Conservation (phyloP, 37 sponge, comb jelly and placozoan genomes). For the Theonella swinhoei region DNA sequence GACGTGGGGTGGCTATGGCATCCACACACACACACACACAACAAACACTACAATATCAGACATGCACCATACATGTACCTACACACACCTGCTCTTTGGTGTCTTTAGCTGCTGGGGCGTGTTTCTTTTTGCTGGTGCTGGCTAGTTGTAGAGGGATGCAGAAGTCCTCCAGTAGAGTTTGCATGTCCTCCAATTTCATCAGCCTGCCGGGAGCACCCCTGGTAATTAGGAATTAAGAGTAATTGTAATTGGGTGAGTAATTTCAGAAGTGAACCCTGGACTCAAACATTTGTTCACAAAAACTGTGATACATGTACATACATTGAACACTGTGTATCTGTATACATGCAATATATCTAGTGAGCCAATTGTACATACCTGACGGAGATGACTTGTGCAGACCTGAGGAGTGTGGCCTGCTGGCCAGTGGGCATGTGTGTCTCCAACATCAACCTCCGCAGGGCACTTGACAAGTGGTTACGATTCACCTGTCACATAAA, state of each 20-base stretch:
- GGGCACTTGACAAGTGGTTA: conserved; percentile 56
- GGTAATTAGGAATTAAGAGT: not conserved
- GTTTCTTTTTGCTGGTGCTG: not conserved
- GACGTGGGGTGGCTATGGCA: too few species aligned
- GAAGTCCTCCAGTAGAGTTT: conserved; percentile 60
- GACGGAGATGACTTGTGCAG: conserved; percentile 64
- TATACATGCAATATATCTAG: not conserved
- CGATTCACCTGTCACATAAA: conserved; percentile 30
- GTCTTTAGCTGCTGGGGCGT: not conserved
- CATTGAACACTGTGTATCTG: not conserved
- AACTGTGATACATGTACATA: not conserved
- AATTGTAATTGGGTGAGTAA: not conserved
- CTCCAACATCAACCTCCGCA: conserved; percentile 51
- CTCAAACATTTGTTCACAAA: not conserved
- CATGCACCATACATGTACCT: too few species aligned
- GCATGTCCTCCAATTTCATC: conserved; percentile 48
- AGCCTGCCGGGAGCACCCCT: conserved; percentile 69
- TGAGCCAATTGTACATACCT: too few species aligned
- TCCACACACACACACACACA: too few species aligned
- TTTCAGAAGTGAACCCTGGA: not conserved
- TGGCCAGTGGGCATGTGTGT: conserved; percentile 66
- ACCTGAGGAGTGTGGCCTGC: conserved; percentile 68
- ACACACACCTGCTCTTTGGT: too few species aligned
- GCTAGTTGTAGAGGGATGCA: conserved; percentile 62
- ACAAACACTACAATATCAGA: too few species aligned